phyloP scores from a whole-genome alignment of 1,140 invertebrate species.

The Centruroides sculpturatus region DNA sequence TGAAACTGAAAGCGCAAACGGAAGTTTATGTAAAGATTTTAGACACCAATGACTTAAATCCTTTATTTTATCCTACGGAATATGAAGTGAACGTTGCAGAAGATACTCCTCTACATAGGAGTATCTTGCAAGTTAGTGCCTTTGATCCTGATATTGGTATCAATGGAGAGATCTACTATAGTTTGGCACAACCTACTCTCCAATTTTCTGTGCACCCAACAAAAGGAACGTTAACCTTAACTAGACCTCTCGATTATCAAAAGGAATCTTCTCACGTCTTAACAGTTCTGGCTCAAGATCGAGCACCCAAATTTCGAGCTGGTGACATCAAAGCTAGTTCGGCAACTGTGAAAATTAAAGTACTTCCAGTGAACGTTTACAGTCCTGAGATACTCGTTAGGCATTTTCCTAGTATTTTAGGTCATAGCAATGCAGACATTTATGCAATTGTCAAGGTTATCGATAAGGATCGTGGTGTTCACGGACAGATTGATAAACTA shows the following conservation, averaged over 20 bases:
- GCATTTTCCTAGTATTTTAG: constrained; percentile 60
- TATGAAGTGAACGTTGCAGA: constrained; percentile 80
- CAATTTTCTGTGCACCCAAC: constrained; percentile 85
- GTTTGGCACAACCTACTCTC: constrained; percentile 62
- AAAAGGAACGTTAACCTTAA: constrained; percentile 70
- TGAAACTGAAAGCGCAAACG: constrained; percentile 28
- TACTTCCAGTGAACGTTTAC: constrained; percentile 71
- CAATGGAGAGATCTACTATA: constrained; percentile 94
- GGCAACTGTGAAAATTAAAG: constrained; percentile 57
- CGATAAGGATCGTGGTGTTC: constrained; percentile 57
- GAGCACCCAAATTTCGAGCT: constrained; percentile 49
- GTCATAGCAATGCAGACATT: constrained; percentile 64
- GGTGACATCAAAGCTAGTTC: constrained; percentile 41
- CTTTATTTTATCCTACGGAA: constrained; percentile 70
- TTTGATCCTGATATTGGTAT: constrained; percentile 87
- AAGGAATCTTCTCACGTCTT: constrained; percentile 34
- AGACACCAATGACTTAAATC: constrained; percentile 83
- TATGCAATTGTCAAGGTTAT: constrained; percentile 76
- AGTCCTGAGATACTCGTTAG: constrained; percentile 56
- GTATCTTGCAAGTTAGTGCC: constrained; percentile 38
- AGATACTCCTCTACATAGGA: constrained; percentile 62
- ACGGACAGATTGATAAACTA: constrained; percentile 60
- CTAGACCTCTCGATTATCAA: constrained; percentile 51
- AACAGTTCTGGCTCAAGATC: constrained; percentile 63
- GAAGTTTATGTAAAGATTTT: constrained; percentile 61